These are phyloP conservation scores for Sesamia nonagrioides DNA, from an alignment of 1,140 invertebrate species.

Conservation along the genomic window DNA sequence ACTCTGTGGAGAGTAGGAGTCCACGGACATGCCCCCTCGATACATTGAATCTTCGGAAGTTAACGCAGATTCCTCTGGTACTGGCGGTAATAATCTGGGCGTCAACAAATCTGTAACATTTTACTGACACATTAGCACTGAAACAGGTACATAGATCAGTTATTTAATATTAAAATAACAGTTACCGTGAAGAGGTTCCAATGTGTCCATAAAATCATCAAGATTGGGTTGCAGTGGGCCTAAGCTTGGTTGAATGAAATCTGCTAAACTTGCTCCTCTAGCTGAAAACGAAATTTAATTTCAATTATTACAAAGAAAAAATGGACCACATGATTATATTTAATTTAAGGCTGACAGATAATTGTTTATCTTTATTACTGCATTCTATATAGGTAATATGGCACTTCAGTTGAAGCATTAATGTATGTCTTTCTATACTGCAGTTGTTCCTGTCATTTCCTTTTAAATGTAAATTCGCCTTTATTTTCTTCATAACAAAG, in stretches of 20 bases:
- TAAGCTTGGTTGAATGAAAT: conserved; percentile 99
- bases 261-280: conserved; percentile 90
- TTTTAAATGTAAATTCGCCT: not conserved
- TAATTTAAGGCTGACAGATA: too few relatives aligned
- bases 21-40: conserved; percentile 78
- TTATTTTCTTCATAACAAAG: not conserved
- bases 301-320: not conserved
- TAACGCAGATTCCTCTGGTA: conserved; percentile 86
- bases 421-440: too few relatives aligned
- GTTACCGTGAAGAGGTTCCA: conserved; percentile 94
- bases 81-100: conserved; percentile 84
- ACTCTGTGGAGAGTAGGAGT: conserved; percentile 72
- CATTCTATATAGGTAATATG: too few relatives aligned
- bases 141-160: not conserved
- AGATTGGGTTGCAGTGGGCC: conserved; percentile 98
- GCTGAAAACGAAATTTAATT: conserved; percentile 81
- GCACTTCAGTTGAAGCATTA: too few relatives aligned
- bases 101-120: conserved; percentile 72
- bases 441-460: too few relatives aligned
- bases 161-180: conserved; percentile 19
- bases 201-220: conserved; percentile 98
- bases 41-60: conserved; percentile 75
- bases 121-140: not conserved
- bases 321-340: too few relatives aligned
- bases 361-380: too few relatives aligned